Evolutionary conservation across 2,113 vertebrate species (phyloP).

Genomic region (Prietella phreatophila): DNA sequence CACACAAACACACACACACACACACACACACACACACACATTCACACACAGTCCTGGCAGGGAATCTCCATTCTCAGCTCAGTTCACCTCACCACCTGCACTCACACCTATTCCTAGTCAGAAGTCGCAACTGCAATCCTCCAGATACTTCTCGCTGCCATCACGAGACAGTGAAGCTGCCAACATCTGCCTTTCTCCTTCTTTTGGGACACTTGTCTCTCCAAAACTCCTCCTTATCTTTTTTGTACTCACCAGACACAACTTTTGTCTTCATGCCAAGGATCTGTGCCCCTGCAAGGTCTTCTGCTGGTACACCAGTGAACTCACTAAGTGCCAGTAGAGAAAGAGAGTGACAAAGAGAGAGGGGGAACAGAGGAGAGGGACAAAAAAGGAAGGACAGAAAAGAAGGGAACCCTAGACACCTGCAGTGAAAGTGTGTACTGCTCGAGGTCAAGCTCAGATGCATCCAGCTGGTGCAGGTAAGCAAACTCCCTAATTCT

Average conservation of each 20-base stretch:
- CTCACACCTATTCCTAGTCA: constrained; percentile 49
- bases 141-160: constrained; percentile 39
- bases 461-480: constrained; percentile 49
- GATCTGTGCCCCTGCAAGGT: constrained; percentile 34
- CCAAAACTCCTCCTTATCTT: neutral
- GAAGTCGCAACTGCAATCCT: constrained; percentile 47
- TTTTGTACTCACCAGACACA: constrained; percentile 30
- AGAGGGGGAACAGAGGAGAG: neutral
- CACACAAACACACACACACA: constrained; percentile 19
- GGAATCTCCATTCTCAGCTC: constrained; percentile 37
- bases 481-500: constrained; percentile 40
- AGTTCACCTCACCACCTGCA: constrained; percentile 43
- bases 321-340: constrained; percentile 37
- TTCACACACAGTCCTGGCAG: constrained; percentile 35
- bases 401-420: constrained; percentile 38
- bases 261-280: constrained; percentile 40
- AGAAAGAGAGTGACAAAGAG: constrained; percentile 2
- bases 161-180: constrained; percentile 46
- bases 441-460: constrained; percentile 44
- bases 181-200: constrained; percentile 38
- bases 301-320: constrained; percentile 31
- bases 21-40: neutral
- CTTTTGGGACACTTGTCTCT: constrained; percentile 39
- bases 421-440: constrained; percentile 36
- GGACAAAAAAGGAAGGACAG: constrained; percentile 4